Evolutionary conservation across 2,888 invertebrate species (phyloP), one percentile per base, ranked within the genome.

Genomic region (Lysandra bellargus): DNA sequence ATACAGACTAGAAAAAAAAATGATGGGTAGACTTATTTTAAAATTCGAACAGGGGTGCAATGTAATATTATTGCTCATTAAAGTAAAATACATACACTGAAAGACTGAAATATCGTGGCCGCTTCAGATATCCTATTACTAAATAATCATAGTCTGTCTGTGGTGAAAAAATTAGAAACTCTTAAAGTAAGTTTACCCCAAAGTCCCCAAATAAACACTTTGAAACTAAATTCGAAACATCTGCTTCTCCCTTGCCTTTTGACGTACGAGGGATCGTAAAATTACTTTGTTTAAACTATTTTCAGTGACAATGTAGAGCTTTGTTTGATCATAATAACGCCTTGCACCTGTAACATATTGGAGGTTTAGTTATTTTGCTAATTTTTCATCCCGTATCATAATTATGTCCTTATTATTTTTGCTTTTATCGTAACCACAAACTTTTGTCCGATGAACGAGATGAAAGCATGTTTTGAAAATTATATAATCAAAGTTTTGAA

Each of bases 141-240:
- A 37, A 33, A 69, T 69, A 69, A 69, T 64, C 2, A 64, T 23
- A 9, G 30, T 12, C 2, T 4, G 30, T 64, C 64, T 64, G 7
- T 64, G 9, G 4, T 61, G 64, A 9, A 30, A 30, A 30, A 30
- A 30, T 9, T 30, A 30, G 64, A 64, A 30, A 69, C 64, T 30
- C 9, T 30, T 30, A 30, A 69, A 69, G 14, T 33, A 33, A 9
- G 9, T 64, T 30, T 12, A 69, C 14, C 64, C 30, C 14, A 69
- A 69, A 69, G 4, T 33, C 14, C 64, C 30, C 14, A 69, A 69
- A 69, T 30, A 61, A 23, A 61, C 64, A 69, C 64, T 61, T 57
- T 69, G 64, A 69, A 69, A 69, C 64, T 4, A 69, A 69, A 69
- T 12, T 69, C 9, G 12, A 69, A 69, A 69, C 64, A 69, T 69